Base-by-base conservation (phyloP, 2,888 invertebrate species). In the Drosophila putrida region DNA sequence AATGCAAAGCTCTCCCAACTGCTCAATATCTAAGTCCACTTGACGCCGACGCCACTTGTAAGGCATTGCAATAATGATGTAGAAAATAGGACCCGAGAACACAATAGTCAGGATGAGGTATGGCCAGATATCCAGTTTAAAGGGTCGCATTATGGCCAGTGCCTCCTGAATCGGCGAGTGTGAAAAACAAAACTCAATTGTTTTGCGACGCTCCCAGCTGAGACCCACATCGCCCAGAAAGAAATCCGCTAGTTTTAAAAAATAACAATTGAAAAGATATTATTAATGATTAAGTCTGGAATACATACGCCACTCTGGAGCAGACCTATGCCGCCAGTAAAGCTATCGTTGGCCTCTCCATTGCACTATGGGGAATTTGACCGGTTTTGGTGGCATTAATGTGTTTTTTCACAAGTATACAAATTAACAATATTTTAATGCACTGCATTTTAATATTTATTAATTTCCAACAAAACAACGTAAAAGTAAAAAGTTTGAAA, bases 121-220 rank as follows among this genome's bases (percentile, higher is more conserved):
- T 0, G 96, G 96, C 96, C 96, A 96, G 0, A 96, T 96, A 92
- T 96, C 94, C 94, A 95, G 95, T 63, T 94, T 94, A 84, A 96
- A 96, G 0, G 96, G 96, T 50, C 96, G 93, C 71, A 96, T 93
- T 20, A 96, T 93, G 9, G 96, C 96, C 15, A 96, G 87, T 0
- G 96, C 96, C 88, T 0, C 96, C 96, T 15, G 95, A 96, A 85
- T 96, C 96, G 0, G 96, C 96, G 39, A 96, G 92, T 0, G 96
- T 96, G 59, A 96, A 93, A 85, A 96, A 96, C 96, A 95, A 92
- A 96, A 96, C 85, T 96, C 96, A 0, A 96, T 95, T 0, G 94
- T 95, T 80, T 95, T 95, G 11, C 95, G 93, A 4, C 96, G 93
- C 85, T 96, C 96, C 93, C 94, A 95, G 0, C 96, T 96, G 80